These are phyloP conservation scores for Himalopsyche japonica DNA, from an alignment of 2,888 invertebrate genomes.

Conservation along the genomic window DNA sequence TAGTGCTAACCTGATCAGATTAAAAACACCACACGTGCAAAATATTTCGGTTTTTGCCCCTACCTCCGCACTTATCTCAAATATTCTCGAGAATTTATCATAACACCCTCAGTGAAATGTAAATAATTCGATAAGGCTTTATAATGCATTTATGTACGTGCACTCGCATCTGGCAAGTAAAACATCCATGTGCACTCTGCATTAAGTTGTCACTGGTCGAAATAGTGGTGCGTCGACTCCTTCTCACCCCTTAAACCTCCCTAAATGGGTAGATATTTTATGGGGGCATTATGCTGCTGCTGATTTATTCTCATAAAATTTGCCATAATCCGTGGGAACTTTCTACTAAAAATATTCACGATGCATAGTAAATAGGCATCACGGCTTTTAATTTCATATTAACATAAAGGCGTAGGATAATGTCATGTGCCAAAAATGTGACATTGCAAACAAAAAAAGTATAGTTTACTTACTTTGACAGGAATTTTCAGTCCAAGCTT, in stretches of 20 bases:
- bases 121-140: slow-evolving; percentile 34
- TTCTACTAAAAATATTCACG: too few relatives aligned
- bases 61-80: background rate
- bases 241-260: background rate
- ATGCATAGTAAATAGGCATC: too few relatives aligned
- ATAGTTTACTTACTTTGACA: too few relatives aligned
- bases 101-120: slow-evolving; percentile 8
- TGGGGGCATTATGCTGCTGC: background rate
- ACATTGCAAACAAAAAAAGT: too few relatives aligned
- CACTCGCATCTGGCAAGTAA: slow-evolving; percentile 35
- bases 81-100: background rate
- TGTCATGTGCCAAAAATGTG: too few relatives aligned
- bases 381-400: too few relatives aligned
- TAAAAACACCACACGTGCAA: background rate
- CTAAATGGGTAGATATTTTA: background rate
- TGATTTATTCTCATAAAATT: background rate
- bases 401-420: too few relatives aligned
- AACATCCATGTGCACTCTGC: slow-evolving; percentile 40
- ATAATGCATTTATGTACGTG: slow-evolving; percentile 28
- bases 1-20: background rate
- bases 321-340: too few relatives aligned
- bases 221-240: background rate
- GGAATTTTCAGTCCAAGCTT: too few relatives aligned
- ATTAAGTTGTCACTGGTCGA: slow-evolving; percentile 34
- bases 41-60: background rate